Evolutionary conservation across 2,888 invertebrate species (phyloP).

Genomic region (Cheilosia pagana): DNA sequence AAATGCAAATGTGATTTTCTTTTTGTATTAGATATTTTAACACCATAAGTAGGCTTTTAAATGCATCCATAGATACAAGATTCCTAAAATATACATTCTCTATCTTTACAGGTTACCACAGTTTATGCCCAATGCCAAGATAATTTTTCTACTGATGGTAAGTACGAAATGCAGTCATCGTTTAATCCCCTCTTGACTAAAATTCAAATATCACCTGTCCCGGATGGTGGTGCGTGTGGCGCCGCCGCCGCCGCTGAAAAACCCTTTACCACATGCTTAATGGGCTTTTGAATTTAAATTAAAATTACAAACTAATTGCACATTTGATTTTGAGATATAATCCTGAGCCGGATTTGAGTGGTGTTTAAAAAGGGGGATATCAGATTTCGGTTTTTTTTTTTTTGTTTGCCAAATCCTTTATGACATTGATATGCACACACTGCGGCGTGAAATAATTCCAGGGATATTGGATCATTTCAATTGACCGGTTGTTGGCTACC

Average conservation of each 20-base stretch:
- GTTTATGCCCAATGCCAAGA: slow-evolving; percentile 95
- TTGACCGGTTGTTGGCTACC: slow-evolving; percentile 38
- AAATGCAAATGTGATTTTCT: slow-evolving; percentile 28
- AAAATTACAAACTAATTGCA: slow-evolving; percentile 67
- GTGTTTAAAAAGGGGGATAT: slow-evolving; percentile 29
- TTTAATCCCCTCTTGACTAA: slow-evolving; percentile 31
- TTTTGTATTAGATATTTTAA: background rate
- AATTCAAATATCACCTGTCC: slow-evolving; percentile 6
- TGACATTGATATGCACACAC: slow-evolving; percentile 67
- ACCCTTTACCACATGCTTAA: slow-evolving; percentile 28
- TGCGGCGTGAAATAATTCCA: slow-evolving; percentile 53
- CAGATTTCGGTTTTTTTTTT: slow-evolving; percentile 43
- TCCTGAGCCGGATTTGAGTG: slow-evolving; percentile 25
- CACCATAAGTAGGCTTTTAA: slow-evolving; percentile 15
- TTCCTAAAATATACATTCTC: slow-evolving; percentile 31
- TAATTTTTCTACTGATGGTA: slow-evolving; percentile 94
- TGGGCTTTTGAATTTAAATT: slow-evolving; percentile 40
- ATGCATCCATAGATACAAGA: slow-evolving; percentile 27
- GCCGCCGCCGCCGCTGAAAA: slow-evolving; percentile 1
- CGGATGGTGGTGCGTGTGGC: slow-evolving; percentile 14
- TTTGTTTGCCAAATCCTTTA: slow-evolving; percentile 46
- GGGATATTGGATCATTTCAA: slow-evolving; percentile 62
- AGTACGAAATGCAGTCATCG: slow-evolving; percentile 82
- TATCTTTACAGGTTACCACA: slow-evolving; percentile 90
- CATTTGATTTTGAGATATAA: slow-evolving; percentile 50